Percentiles rank a stretch among this genome's conserved stretches.
These are phyloP conservation scores for Tretioscincus oriximinensis DNA, from an alignment of 2,113 vertebrate genomes.

Conservation along the genomic window DNA sequence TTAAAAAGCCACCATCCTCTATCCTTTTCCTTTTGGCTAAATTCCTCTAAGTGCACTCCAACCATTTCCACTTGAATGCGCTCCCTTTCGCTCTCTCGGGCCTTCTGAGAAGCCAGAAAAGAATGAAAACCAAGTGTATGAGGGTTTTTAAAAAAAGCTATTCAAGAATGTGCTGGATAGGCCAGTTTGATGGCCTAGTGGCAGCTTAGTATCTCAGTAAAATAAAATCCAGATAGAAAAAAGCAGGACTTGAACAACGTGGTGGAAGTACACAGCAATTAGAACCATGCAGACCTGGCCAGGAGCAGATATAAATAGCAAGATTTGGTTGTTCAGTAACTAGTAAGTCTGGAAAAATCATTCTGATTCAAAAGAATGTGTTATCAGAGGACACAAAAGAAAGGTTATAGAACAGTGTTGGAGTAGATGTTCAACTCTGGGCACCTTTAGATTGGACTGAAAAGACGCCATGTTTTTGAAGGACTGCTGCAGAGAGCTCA, in stretches of 20 bases:
- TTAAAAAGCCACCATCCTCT: constrained; percentile 77
- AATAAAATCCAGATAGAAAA: constrained; percentile 11
- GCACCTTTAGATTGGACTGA: background rate
- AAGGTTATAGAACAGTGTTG: background rate
- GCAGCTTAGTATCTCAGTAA: background rate
- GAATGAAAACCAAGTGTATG: constrained; percentile 42
- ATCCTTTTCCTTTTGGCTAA: constrained; percentile 90
- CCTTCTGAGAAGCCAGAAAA: constrained; percentile 53
- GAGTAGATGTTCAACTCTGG: background rate
- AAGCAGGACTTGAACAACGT: background rate
- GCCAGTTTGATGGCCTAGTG: background rate
- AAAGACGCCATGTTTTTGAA: background rate
- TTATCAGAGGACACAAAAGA: background rate
- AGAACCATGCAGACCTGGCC: background rate
- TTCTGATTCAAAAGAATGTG: background rate
- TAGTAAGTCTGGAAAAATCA: background rate
- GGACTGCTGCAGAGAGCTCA: background rate
- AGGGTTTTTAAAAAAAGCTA: constrained; percentile 10
- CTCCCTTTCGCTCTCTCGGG: constrained; percentile 41
- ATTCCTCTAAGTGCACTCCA: constrained; percentile 87
- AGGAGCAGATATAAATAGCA: background rate
- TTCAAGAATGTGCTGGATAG: constrained; percentile 38
- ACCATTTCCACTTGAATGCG: constrained; percentile 74
- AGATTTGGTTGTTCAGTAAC: background rate
- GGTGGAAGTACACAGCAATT: background rate